A percentile compares a stretch with the other conserved stretches of the same genome.
Evolutionary conservation across 1,140 invertebrate species (phyloP).

Genomic region (Goniozus legneri): DNA sequence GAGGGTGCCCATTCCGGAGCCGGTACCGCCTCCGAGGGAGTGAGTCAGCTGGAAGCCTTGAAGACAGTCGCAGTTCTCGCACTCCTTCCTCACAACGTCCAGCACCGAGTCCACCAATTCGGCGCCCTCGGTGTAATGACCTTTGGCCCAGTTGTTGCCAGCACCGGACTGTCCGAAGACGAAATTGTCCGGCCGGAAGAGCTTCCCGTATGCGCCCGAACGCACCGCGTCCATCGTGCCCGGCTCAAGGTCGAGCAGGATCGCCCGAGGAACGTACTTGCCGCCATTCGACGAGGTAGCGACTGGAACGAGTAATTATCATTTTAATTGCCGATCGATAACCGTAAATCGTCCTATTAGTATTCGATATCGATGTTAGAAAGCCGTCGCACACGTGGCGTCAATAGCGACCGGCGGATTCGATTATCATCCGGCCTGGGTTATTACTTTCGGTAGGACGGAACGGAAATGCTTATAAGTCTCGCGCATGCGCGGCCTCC

Average conservation of each 20-base stretch:
- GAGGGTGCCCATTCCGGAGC: slow-evolving; percentile 64
- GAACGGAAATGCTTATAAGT: too few relatives aligned
- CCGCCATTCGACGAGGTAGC: slow-evolving; percentile 51
- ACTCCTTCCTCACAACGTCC: slow-evolving; percentile 74
- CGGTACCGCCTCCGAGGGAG: slow-evolving; percentile 69
- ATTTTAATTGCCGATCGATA: too few relatives aligned
- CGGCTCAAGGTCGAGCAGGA: slow-evolving; percentile 74
- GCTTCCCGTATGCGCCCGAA: slow-evolving; percentile 66
- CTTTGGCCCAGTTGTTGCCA: slow-evolving; percentile 75
- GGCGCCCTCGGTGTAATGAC: slow-evolving; percentile 76
- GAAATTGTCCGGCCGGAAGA: slow-evolving; percentile 75
- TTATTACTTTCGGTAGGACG: too few relatives aligned
- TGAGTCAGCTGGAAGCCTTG: slow-evolving; percentile 70
- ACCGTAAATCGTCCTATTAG: too few relatives aligned
- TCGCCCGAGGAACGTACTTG: slow-evolving; percentile 74
- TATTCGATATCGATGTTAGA: too few relatives aligned
- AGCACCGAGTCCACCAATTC: slow-evolving; percentile 75
- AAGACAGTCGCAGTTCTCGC: slow-evolving; percentile 65
- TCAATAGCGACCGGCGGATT: too few relatives aligned
- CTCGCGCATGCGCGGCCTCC: slow-evolving; percentile 8
- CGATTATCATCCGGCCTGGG: too few relatives aligned
- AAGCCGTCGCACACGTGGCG: too few relatives aligned
- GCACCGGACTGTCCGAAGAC: slow-evolving; percentile 67
- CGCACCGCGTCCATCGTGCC: slow-evolving; percentile 74
- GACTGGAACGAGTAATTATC: slow-evolving; percentile 27